phyloP scores from a whole-genome alignment of 2,888 invertebrate species.

The Eurytoma adleriae region DNA sequence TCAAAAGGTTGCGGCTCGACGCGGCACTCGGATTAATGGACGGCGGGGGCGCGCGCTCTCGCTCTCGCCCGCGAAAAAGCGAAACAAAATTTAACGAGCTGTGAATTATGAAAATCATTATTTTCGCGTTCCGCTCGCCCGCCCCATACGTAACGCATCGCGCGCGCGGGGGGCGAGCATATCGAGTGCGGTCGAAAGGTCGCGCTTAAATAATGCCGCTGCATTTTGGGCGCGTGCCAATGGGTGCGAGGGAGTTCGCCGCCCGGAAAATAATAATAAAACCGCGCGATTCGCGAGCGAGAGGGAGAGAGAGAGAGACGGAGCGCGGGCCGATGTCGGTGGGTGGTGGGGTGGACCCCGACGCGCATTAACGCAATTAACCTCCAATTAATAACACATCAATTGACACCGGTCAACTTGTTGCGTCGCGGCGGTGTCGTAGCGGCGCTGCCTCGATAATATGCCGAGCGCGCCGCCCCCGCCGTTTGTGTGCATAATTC shows the following conservation, averaged over 20 bases:
- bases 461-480: slow-evolving; percentile 45
- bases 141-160: background rate
- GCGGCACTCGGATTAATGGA: slow-evolving; percentile 47
- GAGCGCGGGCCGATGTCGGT: slow-evolving; percentile 19
- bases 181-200: slow-evolving; percentile 36
- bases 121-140: slow-evolving; percentile 46
- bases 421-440: slow-evolving; percentile 70
- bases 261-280: slow-evolving; percentile 67
- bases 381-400: slow-evolving; percentile 76
- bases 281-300: slow-evolving; percentile 56
- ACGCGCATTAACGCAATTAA: slow-evolving; percentile 75
- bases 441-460: slow-evolving; percentile 54
- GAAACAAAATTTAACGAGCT: slow-evolving; percentile 71
- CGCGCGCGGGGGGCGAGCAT: background rate
- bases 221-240: slow-evolving; percentile 70
- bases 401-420: slow-evolving; percentile 75
- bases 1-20: slow-evolving; percentile 39
- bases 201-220: slow-evolving; percentile 55
- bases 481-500: slow-evolving; percentile 62
- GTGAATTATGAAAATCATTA: slow-evolving; percentile 75
- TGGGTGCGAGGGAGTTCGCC: slow-evolving; percentile 58
- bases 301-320: background rate
- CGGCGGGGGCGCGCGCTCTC: background rate
- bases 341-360: slow-evolving; percentile 43
- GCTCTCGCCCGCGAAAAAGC: slow-evolving; percentile 61